Evolutionary conservation across 1,140 invertebrate species (phyloP), one percentile per base, ranked within the genome.

Genomic region (Babylonia areolata): DNA sequence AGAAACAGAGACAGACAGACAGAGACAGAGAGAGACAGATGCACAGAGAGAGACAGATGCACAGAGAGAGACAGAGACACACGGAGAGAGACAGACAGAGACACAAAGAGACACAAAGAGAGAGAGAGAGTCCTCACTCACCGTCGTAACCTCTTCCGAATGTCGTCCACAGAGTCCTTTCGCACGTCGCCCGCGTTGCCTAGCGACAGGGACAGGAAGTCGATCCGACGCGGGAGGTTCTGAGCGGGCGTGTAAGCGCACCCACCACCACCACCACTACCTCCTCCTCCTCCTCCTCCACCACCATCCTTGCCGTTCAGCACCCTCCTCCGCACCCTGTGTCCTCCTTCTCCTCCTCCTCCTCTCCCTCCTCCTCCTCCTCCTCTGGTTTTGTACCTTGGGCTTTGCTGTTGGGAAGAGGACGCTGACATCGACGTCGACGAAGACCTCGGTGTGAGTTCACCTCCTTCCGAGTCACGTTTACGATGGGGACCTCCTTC

Each of bases 101-200:
- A n/a, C n/a, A n/a, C n/a, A n/a, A n/a, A n/a, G n/a, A n/a, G n/a
- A n/a, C n/a, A n/a, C n/a, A n/a, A n/a, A n/a, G n/a, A n/a, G n/a
- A n/a, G n/a, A n/a, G n/a, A n/a, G n/a, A n/a, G n/a, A n/a, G n/a
- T n/a, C n/a, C n/a, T n/a, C 28, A 42, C 31, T 11, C 28, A 80
- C 78, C 78, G 87, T 33, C 87, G 81, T 1, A 91, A 69, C 15
- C 84, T 78, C 69, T 85, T 89, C 20, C 88, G 86, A 33, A 92
- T 88, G 31, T 92, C 89, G 2, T 83, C 86, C 42, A 90, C 83
- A 20, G 89, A 88, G 17, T 88, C 87, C 54, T 75, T 82, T 3
- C 42, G 71, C 37, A 69, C 54, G 40, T 80, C 54, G 33, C 79
- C 20, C 35, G 79, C 28, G 46, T 81, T 69, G 58, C 83, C 31